Conservation (phyloP, 2,797 vertebrate species). For the Brachyrhaphis roseni region DNA sequence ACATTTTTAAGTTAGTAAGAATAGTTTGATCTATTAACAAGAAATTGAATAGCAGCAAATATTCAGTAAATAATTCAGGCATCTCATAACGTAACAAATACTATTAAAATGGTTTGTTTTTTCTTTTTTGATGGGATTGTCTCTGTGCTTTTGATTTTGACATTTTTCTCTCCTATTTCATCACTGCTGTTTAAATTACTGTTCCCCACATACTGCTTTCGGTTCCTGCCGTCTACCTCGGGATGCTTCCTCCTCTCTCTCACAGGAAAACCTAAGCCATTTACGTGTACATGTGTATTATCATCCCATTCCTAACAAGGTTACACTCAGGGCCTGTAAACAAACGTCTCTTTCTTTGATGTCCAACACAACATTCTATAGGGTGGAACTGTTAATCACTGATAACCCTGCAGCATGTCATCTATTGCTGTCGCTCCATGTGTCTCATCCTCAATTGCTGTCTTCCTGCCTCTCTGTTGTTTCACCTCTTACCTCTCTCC, state of each 20-base stretch:
- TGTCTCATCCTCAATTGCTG: conserved; percentile 53
- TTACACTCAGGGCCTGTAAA: conserved; percentile 60
- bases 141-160: background rate
- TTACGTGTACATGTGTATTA: conserved; percentile 26
- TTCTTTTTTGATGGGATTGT: background rate
- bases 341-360: conserved; percentile 77
- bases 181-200: background rate
- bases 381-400: conserved; percentile 91
- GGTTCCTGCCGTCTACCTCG: conserved; percentile 41
- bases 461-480: conserved; percentile 36
- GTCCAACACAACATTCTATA: conserved; percentile 79
- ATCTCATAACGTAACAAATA: background rate
- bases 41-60: background rate
- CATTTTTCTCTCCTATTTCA: background rate
- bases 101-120: background rate
- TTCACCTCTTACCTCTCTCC: conserved; percentile 62
- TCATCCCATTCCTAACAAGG: conserved; percentile 55
- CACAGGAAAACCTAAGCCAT: conserved; percentile 17
- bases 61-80: background rate
- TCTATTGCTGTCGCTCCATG: conserved; percentile 46
- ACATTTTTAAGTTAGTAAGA: too few species aligned
- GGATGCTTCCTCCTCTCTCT: conserved; percentile 15
- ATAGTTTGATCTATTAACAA: background rate
- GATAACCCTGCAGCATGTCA: conserved; percentile 88
- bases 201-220: conserved; percentile 30